Evolutionary conservation across 2,113 vertebrate genomes (phyloP), one percentile per base, ranked within the genome.

Genomic region (Rafetus swinhoei): DNA sequence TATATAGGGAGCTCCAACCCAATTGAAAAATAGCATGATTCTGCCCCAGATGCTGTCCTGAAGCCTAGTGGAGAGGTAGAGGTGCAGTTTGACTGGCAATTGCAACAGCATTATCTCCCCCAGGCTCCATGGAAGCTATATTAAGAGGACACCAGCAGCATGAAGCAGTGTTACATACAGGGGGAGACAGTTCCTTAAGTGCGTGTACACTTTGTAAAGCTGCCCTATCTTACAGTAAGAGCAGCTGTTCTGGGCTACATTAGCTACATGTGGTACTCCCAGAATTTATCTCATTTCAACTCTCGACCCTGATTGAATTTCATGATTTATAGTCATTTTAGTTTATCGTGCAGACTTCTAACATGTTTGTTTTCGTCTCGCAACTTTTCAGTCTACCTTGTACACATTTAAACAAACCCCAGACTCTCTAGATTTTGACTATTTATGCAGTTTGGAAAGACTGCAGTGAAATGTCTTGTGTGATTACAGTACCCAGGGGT

Each of bases 231-330:
- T 27, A 24, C 39, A 79, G 39, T 76, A 55, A 74, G 39, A n/a
- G 50, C 1, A 9, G 32, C 29, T 39, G 65, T 57, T 12, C 15
- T 25, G 62, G 18, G 12, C 45, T 45, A 4, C 32, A 50, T 27
- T 12, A 0, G 2, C 4, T 74, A 25, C 52, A 53, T 24, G 14
- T 19, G 9, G 2, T 53, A 52, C 45, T 86, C n/a, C 85, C 50
- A 81, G 79, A 24, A 1, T 0, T 57, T 90, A 72, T 52, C 19
- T 18, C 45, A 72, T 52, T 24, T 18, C 45, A 79, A 21, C 10
- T 4, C n/a, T 72, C 35, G n/a, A 77, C 18, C 6, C 15, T 0
- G 16, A 89, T 39, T 7, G 4, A 85, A 0, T 21, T 60, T 2
- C 7, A 19, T 24, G 80, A 88, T 72, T n/a, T 18, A 21, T 35